A percentile compares a stretch with the other conserved stretches of the same genome.
These are phyloP conservation scores for Vicugna pacos DNA, from an alignment of 2,113 vertebrate species.

Conservation along the genomic window DNA sequence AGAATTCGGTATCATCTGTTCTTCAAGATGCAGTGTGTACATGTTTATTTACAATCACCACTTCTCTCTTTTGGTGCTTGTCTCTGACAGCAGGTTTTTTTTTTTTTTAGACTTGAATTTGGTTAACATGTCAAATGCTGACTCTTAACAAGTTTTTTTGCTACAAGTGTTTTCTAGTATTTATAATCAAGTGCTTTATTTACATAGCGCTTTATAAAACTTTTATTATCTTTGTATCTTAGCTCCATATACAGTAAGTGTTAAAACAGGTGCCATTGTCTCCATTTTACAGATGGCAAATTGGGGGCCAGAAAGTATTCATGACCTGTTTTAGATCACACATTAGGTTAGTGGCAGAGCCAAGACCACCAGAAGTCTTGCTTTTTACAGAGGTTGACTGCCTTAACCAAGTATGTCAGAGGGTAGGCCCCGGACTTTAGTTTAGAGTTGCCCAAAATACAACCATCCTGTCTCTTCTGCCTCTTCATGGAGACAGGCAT, in stretches of 20 bases:
- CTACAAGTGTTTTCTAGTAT: background rate
- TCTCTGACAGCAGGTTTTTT: background rate
- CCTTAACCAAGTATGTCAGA: background rate
- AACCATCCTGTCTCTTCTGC: background rate
- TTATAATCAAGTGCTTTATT: conserved; percentile 18
- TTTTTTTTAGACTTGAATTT: conserved; percentile 41
- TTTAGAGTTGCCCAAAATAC: background rate
- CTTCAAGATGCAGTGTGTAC: background rate
- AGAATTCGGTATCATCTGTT: background rate
- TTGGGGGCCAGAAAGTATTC: background rate
- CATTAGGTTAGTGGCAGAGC: background rate
- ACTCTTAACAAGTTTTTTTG: conserved; percentile 39
- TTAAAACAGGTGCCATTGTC: background rate
- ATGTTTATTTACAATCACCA: background rate
- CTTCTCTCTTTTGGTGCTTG: background rate
- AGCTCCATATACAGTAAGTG: background rate
- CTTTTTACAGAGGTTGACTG: background rate
- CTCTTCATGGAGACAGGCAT: background rate
- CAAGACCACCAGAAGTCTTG: background rate
- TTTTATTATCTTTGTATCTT: conserved; percentile 13
- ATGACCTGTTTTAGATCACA: background rate
- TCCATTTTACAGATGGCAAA: background rate
- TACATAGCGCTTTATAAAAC: background rate
- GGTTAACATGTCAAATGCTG: conserved; percentile 11
- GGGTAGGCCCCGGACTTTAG: background rate